phyloP scores from a whole-genome alignment of 2,888 invertebrate species.

The Cyclophora albipunctata region DNA sequence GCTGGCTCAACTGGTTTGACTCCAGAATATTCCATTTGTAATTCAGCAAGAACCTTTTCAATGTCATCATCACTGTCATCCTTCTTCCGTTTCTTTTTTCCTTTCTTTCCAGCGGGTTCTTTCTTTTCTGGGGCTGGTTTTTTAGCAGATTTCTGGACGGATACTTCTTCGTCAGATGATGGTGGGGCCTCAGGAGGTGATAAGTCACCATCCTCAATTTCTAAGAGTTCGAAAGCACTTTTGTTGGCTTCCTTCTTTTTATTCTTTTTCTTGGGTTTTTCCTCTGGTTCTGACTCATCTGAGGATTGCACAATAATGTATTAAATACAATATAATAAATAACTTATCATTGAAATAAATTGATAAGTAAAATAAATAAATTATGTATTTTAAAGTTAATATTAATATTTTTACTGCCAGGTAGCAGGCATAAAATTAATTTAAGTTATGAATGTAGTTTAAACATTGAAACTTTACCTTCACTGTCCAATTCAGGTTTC shows the following conservation, averaged over 20 bases:
- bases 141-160: slow-evolving; percentile 43
- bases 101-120: slow-evolving; percentile 78
- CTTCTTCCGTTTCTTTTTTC: slow-evolving; percentile 83
- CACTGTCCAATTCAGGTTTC: slow-evolving; percentile 47
- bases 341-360: not conserved
- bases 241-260: slow-evolving; percentile 62
- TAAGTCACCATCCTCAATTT: slow-evolving; percentile 78
- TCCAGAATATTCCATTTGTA: slow-evolving; percentile 87
- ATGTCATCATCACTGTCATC: slow-evolving; percentile 88
- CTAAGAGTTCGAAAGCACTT: slow-evolving; percentile 80
- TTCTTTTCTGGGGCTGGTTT: slow-evolving; percentile 57
- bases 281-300: slow-evolving; percentile 64
- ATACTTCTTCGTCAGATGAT: slow-evolving; percentile 65
- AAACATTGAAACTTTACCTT: slow-evolving; percentile 32
- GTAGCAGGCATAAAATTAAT: no score
- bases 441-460: no score
- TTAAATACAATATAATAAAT: not conserved
- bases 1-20: slow-evolving; percentile 61
- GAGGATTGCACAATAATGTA: slow-evolving; percentile 5
- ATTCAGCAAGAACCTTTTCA: slow-evolving; percentile 88
- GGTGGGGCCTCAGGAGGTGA: slow-evolving; percentile 56
- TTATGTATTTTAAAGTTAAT: not conserved
- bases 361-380: slow-evolving; percentile 5
- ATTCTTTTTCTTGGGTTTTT: slow-evolving; percentile 60
- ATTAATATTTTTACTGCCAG: no score